A percentile compares a stretch with the other conserved stretches of the same genome.
These are phyloP conservation scores for Cybosia mesomella DNA, from an alignment of 2,888 invertebrate species.

Conservation along the genomic window DNA sequence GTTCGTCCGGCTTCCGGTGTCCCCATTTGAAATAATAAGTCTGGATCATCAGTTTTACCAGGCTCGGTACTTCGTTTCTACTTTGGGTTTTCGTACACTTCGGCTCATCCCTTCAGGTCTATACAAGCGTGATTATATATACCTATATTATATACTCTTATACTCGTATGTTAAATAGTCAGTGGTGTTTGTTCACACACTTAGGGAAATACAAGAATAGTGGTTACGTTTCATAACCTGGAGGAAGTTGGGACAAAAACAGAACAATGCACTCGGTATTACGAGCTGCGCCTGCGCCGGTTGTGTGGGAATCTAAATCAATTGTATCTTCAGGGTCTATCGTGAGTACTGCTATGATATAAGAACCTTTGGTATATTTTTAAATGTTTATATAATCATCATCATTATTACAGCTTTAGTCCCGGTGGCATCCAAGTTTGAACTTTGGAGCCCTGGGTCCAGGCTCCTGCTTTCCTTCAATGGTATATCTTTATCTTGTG, in stretches of 20 bases:
- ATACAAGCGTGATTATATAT: background rate
- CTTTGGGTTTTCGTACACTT: no score
- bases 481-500: no score
- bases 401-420: background rate
- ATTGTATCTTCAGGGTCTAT: slow-evolving; percentile 17
- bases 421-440: no score
- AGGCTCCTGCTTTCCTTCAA: no score
- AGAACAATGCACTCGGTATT: background rate
- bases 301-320: slow-evolving; percentile 8
- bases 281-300: slow-evolving; percentile 1
- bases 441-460: no score
- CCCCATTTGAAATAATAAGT: no score
- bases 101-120: no score
- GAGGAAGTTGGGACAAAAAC: slow-evolving; percentile 6
- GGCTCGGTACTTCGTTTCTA: no score
- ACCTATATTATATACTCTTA: no score
- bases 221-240: background rate
- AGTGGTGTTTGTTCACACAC: slow-evolving; percentile 1
- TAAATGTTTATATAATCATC: background rate
- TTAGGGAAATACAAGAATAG: background rate
- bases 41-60: no score
- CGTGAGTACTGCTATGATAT: background rate
- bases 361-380: background rate
- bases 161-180: background rate
- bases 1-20: no score